Conservation (phyloP, 2,113 vertebrate species). For the Phaetusa simplex region DNA sequence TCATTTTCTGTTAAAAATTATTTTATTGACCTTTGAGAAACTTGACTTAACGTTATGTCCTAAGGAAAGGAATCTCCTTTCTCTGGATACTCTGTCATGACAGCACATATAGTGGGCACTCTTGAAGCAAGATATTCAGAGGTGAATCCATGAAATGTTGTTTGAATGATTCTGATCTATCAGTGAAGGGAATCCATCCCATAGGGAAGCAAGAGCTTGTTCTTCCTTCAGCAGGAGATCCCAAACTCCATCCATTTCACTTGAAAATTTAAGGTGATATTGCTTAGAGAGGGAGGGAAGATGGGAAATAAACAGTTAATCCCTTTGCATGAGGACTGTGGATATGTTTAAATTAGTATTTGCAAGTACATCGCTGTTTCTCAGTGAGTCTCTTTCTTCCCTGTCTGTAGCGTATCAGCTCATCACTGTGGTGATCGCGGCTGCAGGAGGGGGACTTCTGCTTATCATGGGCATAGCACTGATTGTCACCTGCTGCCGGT, state of each 20-base stretch:
- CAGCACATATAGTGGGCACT: not conserved
- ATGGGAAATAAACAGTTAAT: not conserved
- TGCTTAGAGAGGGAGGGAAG: not conserved
- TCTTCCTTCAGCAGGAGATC: not conserved
- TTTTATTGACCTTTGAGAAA: not conserved
- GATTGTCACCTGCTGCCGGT: slow-evolving; percentile 93
- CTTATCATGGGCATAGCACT: slow-evolving; percentile 88
- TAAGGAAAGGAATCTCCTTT: not conserved
- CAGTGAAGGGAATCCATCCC: not conserved
- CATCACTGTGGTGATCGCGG: slow-evolving; percentile 91
- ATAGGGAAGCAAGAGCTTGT: not conserved
- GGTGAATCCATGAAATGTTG: not conserved
- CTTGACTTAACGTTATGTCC: not conserved
- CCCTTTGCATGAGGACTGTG: not conserved
- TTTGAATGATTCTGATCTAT: not conserved
- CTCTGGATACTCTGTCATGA: not conserved
- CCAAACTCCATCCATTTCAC: not conserved
- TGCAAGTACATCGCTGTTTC: not conserved
- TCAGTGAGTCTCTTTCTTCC: slow-evolving; percentile 4
- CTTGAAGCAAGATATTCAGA: not conserved
- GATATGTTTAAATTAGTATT: not conserved
- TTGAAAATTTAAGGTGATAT: not conserved
- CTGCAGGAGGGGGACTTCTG: slow-evolving; percentile 89
- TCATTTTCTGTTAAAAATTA: not conserved
- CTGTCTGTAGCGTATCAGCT: slow-evolving; percentile 88